Conservation (phyloP, 1,140 invertebrate species). For the Xylocopa sonorina region DNA sequence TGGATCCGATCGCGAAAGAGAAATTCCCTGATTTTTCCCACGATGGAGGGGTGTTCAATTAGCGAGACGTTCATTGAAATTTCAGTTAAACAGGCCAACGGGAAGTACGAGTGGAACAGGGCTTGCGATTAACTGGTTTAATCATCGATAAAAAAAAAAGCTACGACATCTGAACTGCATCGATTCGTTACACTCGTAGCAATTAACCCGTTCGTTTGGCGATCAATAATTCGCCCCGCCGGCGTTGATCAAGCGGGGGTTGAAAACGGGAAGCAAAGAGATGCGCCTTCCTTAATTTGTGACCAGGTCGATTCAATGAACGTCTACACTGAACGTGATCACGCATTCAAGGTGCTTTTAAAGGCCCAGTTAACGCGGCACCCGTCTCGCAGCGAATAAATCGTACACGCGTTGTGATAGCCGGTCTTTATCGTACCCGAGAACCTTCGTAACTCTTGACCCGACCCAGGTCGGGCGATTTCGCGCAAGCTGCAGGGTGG, state of each 20-base stretch:
- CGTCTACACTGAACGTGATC: constrained; percentile 67
- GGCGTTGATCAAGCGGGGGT: constrained; percentile 16
- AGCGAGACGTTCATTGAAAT: too few species aligned
- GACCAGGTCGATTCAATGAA: constrained; percentile 74
- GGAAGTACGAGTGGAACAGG: not conserved
- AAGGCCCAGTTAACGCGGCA: constrained; percentile 65
- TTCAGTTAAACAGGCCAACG: constrained; percentile 1
- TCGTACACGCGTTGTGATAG: constrained; percentile 26
- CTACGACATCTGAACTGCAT: not conserved
- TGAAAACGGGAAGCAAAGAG: constrained; percentile 16
- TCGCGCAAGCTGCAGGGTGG: not conserved
- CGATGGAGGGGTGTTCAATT: too few species aligned
- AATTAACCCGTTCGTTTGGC: constrained; percentile 54
- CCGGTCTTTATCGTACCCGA: constrained; percentile 40
- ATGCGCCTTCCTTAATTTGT: constrained; percentile 66
- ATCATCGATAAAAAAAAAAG: constrained; percentile 29
- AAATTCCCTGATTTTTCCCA: too few species aligned
- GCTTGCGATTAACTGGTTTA: not conserved
- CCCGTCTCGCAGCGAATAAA: constrained; percentile 51
- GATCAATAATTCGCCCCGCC: constrained; percentile 69
- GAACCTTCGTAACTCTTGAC: constrained; percentile 21
- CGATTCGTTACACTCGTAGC: constrained; percentile 62
- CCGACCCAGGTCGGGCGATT: constrained; percentile 15
- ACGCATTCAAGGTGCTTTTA: constrained; percentile 65
- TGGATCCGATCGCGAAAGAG: too few species aligned